Evolutionary conservation across 2,888 invertebrate genomes (phyloP), one percentile per base, ranked within the genome.

Genomic region (Noctuana brunneofusca): DNA sequence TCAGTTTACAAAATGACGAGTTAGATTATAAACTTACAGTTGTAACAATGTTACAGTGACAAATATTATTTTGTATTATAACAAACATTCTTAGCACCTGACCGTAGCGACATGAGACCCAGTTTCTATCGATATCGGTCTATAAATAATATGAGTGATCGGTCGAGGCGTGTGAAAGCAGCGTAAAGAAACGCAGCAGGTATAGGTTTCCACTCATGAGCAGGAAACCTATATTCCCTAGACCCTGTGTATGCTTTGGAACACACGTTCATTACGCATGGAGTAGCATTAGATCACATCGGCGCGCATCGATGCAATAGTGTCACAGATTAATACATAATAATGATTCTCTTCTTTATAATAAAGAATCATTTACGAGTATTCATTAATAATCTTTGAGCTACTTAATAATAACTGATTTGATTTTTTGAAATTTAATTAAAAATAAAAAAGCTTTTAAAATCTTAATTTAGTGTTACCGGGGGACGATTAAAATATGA

Each of bases 121-220:
- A 53, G 53, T 53, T 53, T 60, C 53, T 54, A 60, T 54, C 46
- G 53, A 59, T 54, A 53, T 58, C 59, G 52, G 53, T 53, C 53
- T 54, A 60, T 54, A 54, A 46, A 59, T 52, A 52, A 58, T 50
- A 58, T 50, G 50, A 58, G 50, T 58, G 53, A 46, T 57, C 20
- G 46, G 43, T 52, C 20, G 52, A 35, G 27, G 38, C 20, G 24
- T 55, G 55, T 62, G 62, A 55, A 62, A 55, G 55, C 49, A 49
- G 48, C 35, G 46, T 54, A 59, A 46, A 54, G 60, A 54, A 60
- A 60, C 54, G 54, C 54, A 48, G n/a, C n/a, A n/a, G n/a, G 60
- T 60, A 38, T 48, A 54, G 60, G 54, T 54, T 57, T 57, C 54
- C 54, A 60, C 53, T 54, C 48, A 54, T 38, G 54, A 35, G 35